Percentiles rank a stretch among this genome's conserved stretches.
phyloP scores from a whole-genome alignment of 2,113 vertebrate genomes.

The Columba livia region DNA sequence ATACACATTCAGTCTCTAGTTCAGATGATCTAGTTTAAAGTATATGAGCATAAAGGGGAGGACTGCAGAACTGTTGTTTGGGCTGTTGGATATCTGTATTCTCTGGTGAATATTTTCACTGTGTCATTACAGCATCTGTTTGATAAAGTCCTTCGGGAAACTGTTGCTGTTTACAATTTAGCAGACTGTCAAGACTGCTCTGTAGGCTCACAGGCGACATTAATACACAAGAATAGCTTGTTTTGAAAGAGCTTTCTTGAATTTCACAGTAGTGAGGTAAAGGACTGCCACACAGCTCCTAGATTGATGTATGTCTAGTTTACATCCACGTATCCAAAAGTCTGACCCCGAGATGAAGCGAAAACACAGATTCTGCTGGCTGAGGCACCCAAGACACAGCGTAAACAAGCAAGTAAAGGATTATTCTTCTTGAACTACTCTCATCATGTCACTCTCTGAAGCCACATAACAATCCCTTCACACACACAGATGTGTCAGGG shows the following conservation, averaged over 20 bases:
- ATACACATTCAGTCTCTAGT: background rate
- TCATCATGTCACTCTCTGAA: background rate
- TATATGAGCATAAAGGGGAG: background rate
- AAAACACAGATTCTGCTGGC: background rate
- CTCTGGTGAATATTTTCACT: background rate
- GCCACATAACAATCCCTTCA: rapidly evolving
- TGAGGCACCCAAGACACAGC: background rate
- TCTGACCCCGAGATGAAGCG: background rate
- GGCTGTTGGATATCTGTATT: background rate
- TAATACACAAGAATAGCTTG: background rate
- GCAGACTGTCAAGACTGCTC: background rate
- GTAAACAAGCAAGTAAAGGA: background rate
- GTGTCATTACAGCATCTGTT: background rate
- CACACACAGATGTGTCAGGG: background rate
- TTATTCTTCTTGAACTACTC: background rate
- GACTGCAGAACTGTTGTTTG: background rate
- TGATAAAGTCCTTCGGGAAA: background rate
- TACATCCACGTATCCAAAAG: background rate
- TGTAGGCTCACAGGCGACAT: background rate
- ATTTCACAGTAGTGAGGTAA: background rate
- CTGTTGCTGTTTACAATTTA: background rate
- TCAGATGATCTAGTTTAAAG: background rate
- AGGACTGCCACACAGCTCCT: background rate
- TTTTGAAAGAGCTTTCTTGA: background rate
- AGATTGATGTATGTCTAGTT: background rate